Evolutionary conservation across 2,797 vertebrate species (phyloP).

Genomic region (Cossypha polioptera): DNA sequence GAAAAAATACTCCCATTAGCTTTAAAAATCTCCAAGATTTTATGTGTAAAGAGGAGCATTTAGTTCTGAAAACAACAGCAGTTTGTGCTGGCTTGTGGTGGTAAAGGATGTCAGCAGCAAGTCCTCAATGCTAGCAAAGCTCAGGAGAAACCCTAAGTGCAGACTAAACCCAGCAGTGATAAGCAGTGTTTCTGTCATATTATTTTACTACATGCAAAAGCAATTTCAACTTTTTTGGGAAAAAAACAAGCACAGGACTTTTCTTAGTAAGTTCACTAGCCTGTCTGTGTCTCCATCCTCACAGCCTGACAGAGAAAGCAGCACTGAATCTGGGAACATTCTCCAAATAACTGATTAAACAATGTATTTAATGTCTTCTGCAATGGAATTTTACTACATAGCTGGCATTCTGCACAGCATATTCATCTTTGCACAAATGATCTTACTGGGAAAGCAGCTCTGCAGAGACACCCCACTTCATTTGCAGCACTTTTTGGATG

Average conservation of each 20-base stretch:
- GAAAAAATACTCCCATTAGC: not conserved
- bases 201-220: not conserved
- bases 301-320: not conserved
- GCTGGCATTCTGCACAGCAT: constrained; percentile 25
- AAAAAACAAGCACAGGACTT: not conserved
- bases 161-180: not conserved
- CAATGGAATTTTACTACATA: constrained; percentile 46
- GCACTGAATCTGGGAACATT: constrained; percentile 50
- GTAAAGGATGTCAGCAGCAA: not conserved
- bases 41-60: not conserved
- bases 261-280: not conserved
- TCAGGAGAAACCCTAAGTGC: not conserved
- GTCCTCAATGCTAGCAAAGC: not conserved
- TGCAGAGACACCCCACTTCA: not conserved
- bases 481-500: not conserved
- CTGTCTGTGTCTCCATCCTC: not conserved
- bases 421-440: not conserved
- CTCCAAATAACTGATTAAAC: constrained; percentile 58
- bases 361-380: constrained; percentile 56
- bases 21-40: not conserved
- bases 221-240: not conserved
- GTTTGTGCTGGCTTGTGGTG: not conserved
- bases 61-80: not conserved
- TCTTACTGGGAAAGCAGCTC: not conserved
- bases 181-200: not conserved